Conservation (phyloP, 2,113 vertebrate species). For the Rhinogobius similis region DNA sequence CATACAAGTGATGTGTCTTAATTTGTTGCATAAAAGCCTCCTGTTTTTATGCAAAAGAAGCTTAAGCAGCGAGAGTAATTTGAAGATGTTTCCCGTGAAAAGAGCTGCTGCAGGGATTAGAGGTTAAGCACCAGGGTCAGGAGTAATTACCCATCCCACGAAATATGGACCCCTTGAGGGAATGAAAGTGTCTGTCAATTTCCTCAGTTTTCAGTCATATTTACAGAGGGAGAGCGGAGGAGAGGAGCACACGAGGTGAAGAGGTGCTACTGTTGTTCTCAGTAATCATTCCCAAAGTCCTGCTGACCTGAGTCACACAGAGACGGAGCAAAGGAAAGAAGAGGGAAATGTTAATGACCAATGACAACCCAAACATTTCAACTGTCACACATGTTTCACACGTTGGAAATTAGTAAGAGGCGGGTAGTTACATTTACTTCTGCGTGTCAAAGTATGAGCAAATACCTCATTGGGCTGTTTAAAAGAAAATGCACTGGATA, state of each 20-base stretch:
- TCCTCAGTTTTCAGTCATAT: conserved; percentile 41
- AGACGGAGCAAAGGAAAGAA: conserved; percentile 32
- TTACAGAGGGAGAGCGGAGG: conserved; percentile 38
- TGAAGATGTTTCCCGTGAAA: conserved; percentile 10
- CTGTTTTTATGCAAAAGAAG: conserved; percentile 5
- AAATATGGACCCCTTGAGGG: conserved; percentile 39
- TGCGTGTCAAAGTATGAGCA: no score
- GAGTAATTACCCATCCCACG: conserved; percentile 37
- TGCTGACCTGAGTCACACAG: conserved; percentile 69
- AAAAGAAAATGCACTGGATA: no score
- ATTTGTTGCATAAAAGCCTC: neutral
- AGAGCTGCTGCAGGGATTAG: conserved; percentile 39
- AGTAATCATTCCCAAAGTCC: conserved; percentile 84
- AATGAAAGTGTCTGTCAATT: conserved; percentile 30
- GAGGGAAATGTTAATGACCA: conserved; percentile 57
- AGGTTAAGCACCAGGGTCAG: conserved; percentile 33
- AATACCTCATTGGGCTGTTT: no score
- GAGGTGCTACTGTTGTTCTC: conserved; percentile 65
- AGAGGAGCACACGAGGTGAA: conserved; percentile 36
- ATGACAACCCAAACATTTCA: conserved; percentile 44
- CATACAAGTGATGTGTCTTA: conserved; percentile 5
- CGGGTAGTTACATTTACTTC: neutral
- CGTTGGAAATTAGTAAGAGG: neutral
- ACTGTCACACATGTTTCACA: conserved; percentile 10
- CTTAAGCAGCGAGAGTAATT: conserved; percentile 8